Conservation (phyloP, 2,113 vertebrate genomes). For the Hoplias malabaricus region DNA sequence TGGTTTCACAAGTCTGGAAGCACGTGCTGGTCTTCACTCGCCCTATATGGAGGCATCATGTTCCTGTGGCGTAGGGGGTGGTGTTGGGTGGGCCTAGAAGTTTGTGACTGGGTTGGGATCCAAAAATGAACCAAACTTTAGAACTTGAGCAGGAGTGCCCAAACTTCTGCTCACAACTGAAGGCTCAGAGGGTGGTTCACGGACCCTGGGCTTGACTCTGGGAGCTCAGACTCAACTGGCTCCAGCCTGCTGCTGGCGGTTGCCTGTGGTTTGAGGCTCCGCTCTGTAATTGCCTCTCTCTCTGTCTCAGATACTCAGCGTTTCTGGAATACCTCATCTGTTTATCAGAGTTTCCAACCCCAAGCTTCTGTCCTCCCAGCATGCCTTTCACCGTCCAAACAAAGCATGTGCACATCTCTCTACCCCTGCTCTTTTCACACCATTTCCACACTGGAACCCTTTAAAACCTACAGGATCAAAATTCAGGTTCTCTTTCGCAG, state of each 20-base stretch:
- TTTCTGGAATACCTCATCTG: slow-evolving; percentile 48
- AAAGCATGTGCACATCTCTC: neutral
- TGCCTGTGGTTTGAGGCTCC: slow-evolving; percentile 39
- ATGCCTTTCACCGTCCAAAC: slow-evolving; percentile 17
- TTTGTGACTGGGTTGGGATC: no score
- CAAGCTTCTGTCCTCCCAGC: slow-evolving; percentile 7
- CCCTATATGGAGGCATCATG: no score
- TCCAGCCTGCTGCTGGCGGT: slow-evolving; percentile 52
- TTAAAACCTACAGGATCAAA: neutral
- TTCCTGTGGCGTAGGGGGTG: neutral
- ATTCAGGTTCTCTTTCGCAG: neutral
- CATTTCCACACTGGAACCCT: neutral
- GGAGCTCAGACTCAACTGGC: slow-evolving; percentile 51
- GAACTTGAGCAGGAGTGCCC: no score
- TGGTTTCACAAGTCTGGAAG: no score
- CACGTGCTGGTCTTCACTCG: no score
- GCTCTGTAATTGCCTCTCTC: slow-evolving; percentile 44
- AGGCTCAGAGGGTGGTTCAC: slow-evolving; percentile 37
- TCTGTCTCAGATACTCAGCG: slow-evolving; percentile 43
- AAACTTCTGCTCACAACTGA: no score
- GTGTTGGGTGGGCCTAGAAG: neutral
- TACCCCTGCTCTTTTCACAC: neutral
- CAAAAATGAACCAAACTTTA: no score
- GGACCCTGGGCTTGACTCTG: slow-evolving; percentile 35
- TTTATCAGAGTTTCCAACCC: slow-evolving; percentile 56